Base-by-base conservation (phyloP, 2,888 invertebrate genomes). In the Drosophila quinaria region DNA sequence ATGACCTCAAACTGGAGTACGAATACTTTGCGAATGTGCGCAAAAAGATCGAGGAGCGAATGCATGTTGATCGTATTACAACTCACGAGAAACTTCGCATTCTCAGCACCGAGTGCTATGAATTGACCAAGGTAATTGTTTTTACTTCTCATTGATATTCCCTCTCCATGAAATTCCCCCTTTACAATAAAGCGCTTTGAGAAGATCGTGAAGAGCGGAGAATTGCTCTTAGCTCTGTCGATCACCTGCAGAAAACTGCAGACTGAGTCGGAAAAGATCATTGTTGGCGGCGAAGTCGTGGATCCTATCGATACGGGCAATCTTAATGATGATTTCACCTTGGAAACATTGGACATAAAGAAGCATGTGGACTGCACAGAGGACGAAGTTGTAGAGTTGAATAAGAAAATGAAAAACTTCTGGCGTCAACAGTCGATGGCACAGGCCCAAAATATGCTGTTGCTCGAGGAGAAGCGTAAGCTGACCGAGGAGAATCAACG, bases 231-330 rank as follows among this genome's bases (percentile, higher is more conserved):
- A 0, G 79, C 89, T 0, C 71, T 92, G 1, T 88, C 89, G 0
- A 85, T 87, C 15, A 91, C 80, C 22, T 92, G 92, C 19, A 71
- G 91, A 9, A 92, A 92, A 61, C 78, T 91, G 4, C 91, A 91
- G 70, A 92, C 92, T 0, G 89, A 92, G 70, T 80, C 90, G 3
- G 92, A 92, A 56, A 92, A 92, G 35, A 79, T 92, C 4, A 67
- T 85, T 5, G 64, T 91, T 0, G 89, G 85, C 54, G 80, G 80
- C 4, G 81, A 89, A 11, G 65, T 88, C 8, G 25, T 61, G 1
- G 66, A 75, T 3, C 58, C 77, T 3, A 47, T 68, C 3, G 72
- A 79, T 13, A 54, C 71, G 42, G 73, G 46, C 13, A 25, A 49
- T 0, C 41, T 71, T 0, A 39, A 55, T 29, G 78, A 84, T 0